Evolutionary conservation across 2,113 vertebrate species (phyloP), one percentile per base, ranked within the genome.

Genomic region (Pagrus major): DNA sequence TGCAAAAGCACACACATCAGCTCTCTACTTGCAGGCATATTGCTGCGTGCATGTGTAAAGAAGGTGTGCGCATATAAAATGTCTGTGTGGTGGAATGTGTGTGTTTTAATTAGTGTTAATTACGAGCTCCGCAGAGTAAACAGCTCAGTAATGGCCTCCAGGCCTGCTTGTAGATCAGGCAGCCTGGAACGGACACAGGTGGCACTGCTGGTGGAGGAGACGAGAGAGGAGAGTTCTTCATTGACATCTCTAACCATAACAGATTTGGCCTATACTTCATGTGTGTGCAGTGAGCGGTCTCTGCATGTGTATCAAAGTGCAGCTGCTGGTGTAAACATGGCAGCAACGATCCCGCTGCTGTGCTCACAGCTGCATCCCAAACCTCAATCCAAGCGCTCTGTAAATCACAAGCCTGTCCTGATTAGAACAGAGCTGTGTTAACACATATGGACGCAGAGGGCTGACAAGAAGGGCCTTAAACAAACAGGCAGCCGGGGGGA

Each of bases 71-170:
- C 41, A 49, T 54, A 70, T 83, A 81, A 85, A 80, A 85, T 46
- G 64, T 71, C 75, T 44, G 60, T 77, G 54, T 58, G 56, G 70
- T 82, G 81, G 86, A 91, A 87, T 89, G 79, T 87, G 81, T 82
- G 87, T 59, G 79, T 89, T 83, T 88, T 89, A 91, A 92, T 91
- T 89, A 79, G 81, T 78, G 66, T 85, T 91, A 91, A 93, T 93
- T 86, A 88, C 75, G 71, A 79, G 70, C 60, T 87, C 71, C 77
- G 72, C 66, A 71, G 80, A 88, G 85, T 87, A 88, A 91, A 91
- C 78, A 90, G 68, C 78, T 71, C 33, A 21, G 80, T 71, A 78
- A 89, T 85, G 72, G 78, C 87, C 87, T 83, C 58, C 73, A 86
- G 86, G 55, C 69, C 79, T 78, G 83, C 76, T 80, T 66, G 70